Evolutionary conservation across 2,888 invertebrate genomes (phyloP).

Genomic region (Micoletzkya japonica): DNA sequence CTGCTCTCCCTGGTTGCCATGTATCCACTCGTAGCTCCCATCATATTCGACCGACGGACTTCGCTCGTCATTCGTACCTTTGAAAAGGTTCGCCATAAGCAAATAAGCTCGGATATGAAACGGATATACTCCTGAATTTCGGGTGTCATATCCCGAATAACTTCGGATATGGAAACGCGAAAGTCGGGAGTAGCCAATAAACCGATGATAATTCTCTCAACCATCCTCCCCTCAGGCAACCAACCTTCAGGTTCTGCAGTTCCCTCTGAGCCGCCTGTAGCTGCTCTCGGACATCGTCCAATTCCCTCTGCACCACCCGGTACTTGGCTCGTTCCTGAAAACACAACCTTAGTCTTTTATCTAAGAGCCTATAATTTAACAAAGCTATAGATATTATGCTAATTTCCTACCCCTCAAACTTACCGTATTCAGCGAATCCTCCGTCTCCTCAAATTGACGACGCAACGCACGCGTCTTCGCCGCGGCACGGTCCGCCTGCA

Average conservation of each 20-base stretch:
- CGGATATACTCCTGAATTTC: too few relatives aligned
- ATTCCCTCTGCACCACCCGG: constrained; percentile 15
- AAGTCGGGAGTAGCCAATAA: too few relatives aligned
- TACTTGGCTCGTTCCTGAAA: constrained; percentile 27
- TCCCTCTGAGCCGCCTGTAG: constrained; percentile 28
- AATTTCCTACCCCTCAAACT: neutral
- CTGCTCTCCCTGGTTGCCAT: neutral
- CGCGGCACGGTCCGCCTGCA: constrained; percentile 17
- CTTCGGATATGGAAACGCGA: too few relatives aligned
- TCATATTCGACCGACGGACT: constrained; percentile 15
- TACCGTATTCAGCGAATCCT: constrained; percentile 30
- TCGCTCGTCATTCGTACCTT: neutral
- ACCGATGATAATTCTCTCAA: too few relatives aligned
- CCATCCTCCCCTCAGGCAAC: neutral
- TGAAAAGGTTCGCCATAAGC: too few relatives aligned
- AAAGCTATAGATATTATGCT: neutral
- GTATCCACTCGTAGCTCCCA: neutral
- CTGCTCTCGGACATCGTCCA: constrained; percentile 31
- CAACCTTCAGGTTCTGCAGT: constrained; percentile 33
- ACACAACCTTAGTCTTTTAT: neutral
- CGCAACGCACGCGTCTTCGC: constrained; percentile 27
- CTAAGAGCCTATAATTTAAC: neutral
- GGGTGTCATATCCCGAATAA: too few relatives aligned
- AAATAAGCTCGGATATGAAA: too few relatives aligned
- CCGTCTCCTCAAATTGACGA: constrained; percentile 30